Base-by-base conservation (phyloP, 2,888 invertebrate genomes). In the Pachycephus smyrnensis region DNA sequence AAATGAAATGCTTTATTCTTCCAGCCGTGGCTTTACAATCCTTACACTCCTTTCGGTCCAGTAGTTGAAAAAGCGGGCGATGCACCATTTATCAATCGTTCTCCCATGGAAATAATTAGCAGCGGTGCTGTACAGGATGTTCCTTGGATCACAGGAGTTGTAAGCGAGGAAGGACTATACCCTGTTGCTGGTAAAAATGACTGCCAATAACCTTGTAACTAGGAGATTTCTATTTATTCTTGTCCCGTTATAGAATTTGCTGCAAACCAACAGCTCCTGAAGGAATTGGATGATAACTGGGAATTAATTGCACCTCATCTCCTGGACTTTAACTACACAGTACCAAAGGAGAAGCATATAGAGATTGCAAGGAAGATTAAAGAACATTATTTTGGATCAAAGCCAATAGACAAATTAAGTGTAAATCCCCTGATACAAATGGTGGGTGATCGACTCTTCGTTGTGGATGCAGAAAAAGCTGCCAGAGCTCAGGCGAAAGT, bases 21-120 rank as follows among this genome's bases (percentile, higher is more conserved):
- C 69, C 81, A 93, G 93, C 92, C 93, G 35, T 94, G 93, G 92
- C 89, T 94, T 30, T 95, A 95, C 86, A 94, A 94, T 89, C 94
- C 96, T 80, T 95, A 95, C 88, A 94, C 95, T 0, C 95, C 95
- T 0, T 96, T 96, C 88, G 95, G 94, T 0, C 95, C 96, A 0
- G 95, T 95, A 0, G 92, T 94, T 0, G 97, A 97, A 85, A 92
- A 90, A 77, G 91, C 91, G 84, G 91, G 92, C 1, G 90, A 93
- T 0, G 92, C 94, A 35, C 94, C 95, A 0, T 95, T 96, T 90
- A 91, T 97, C 11, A 93, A 93, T 0, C 93, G 94, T 80, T 93
- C 94, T 79, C 96, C 97, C 0, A 93, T 93, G 83, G 92, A 93
- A 68, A 93, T 95, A 0, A 92, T 96, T 1, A 92, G 90, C 79